A percentile compares a stretch with the other conserved stretches of the same genome.
These are phyloP conservation scores for Erethizon dorsatum DNA, from an alignment of 2,797 vertebrate genomes.

Conservation along the genomic window DNA sequence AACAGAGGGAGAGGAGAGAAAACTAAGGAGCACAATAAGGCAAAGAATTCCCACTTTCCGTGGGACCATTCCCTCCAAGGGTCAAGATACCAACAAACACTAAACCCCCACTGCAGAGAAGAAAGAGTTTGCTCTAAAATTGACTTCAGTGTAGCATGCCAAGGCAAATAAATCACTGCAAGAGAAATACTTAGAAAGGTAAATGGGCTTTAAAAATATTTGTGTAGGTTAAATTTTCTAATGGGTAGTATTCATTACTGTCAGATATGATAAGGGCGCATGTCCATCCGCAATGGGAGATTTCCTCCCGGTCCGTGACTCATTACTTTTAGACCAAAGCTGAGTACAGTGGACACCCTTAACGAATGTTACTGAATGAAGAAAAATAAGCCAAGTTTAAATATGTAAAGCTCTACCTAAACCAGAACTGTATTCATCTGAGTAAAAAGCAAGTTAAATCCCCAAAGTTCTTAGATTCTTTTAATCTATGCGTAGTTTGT, in stretches of 20 bases:
- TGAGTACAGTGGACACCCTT: background rate
- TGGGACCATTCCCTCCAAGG: background rate
- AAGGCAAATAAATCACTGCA: conserved; percentile 66
- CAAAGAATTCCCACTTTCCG: conserved; percentile 55
- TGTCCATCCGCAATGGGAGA: background rate
- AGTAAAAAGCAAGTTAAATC: background rate
- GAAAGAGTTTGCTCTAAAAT: conserved; percentile 50
- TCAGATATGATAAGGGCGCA: conserved; percentile 53
- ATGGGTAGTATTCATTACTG: conserved; percentile 66
- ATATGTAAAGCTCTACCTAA: background rate
- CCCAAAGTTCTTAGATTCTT: background rate
- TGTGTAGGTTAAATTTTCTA: conserved; percentile 52
- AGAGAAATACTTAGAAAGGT: conserved; percentile 63
- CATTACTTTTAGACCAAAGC: conserved; percentile 38
- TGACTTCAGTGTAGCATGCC: conserved; percentile 60
- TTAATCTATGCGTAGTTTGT: background rate
- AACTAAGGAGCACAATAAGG: background rate
- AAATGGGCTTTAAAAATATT: conserved; percentile 70
- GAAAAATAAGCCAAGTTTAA: conserved; percentile 48
- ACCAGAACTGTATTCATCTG: background rate
- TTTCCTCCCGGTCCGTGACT: background rate
- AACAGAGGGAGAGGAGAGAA: background rate
- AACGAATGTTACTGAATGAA: conserved; percentile 5
- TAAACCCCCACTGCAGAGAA: background rate
- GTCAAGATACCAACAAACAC: conserved; percentile 20